phyloP scores from a whole-genome alignment of 2,797 vertebrate species.

The Myripristis murdjan region DNA sequence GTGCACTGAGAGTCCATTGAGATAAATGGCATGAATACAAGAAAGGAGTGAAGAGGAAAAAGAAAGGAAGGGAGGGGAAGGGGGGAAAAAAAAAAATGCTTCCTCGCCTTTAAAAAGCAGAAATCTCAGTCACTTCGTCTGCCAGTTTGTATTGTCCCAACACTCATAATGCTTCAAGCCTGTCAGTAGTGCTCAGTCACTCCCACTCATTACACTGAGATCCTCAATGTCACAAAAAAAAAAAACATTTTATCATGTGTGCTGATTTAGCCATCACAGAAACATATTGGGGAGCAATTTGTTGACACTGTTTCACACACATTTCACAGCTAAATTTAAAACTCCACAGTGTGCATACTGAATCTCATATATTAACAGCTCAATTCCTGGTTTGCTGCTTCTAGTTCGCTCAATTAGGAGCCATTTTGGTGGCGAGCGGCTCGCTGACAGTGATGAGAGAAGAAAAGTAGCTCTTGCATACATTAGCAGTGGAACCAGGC shows the following conservation, averaged over 20 bases:
- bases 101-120: constrained; percentile 55
- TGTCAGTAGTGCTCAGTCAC: constrained; percentile 74
- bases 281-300: constrained; percentile 63
- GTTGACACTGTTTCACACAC: constrained; percentile 14
- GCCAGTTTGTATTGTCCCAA: constrained; percentile 77
- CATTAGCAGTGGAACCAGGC: constrained; percentile 79
- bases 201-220: constrained; percentile 78
- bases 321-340: constrained; percentile 68
- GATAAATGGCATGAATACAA: constrained; percentile 80
- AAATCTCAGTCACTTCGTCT: constrained; percentile 68
- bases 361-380: constrained; percentile 65
- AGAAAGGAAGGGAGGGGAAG: constrained; percentile 48
- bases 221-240: constrained; percentile 56
- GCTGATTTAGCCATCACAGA: constrained; percentile 70
- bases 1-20: constrained; percentile 78
- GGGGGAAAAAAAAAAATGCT: constrained; percentile 54
- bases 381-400: constrained; percentile 60
- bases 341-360: constrained; percentile 47
- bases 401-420: constrained; percentile 73
- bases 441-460: constrained; percentile 71
- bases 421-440: constrained; percentile 67
- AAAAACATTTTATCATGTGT: constrained; percentile 47
- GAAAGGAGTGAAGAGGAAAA: constrained; percentile 63
- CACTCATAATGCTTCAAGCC: constrained; percentile 78
- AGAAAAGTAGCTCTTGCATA: constrained; percentile 75